Evolutionary conservation across 2,113 vertebrate species (phyloP).

Genomic region (Pterophyllum scalare): DNA sequence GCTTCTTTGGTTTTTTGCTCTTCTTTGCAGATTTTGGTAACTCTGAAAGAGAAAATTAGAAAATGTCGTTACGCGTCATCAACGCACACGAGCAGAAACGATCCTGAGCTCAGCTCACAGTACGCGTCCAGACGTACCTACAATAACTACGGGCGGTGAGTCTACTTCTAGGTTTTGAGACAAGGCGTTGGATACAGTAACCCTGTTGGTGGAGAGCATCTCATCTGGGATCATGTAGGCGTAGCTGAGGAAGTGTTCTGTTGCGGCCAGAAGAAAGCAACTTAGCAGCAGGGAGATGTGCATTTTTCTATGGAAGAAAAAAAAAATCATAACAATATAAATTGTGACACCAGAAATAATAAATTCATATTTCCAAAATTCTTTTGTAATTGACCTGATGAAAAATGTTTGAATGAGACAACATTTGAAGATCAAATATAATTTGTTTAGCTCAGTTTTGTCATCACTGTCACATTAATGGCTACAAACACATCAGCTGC

Average conservation of each 20-base stretch:
- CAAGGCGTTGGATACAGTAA: conserved; percentile 18
- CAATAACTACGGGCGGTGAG: conserved; percentile 70
- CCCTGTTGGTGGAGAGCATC: conserved; percentile 46
- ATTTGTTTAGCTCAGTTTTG: background rate
- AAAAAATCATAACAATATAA: background rate
- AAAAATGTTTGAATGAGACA: background rate
- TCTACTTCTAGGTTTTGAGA: conserved; percentile 11
- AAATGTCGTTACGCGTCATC: background rate
- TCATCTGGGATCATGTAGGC: conserved; percentile 77
- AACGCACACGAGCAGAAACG: background rate
- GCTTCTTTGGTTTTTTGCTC: conserved; percentile 70
- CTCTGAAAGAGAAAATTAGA: conserved; percentile 60
- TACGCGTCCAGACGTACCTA: conserved; percentile 62
- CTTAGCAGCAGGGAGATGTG: conserved; percentile 59
- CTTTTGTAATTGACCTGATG: too few species aligned
- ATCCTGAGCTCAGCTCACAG: background rate
- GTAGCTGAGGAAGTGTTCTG: conserved; percentile 49
- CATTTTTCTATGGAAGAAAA: conserved; percentile 66
- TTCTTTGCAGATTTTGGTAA: conserved; percentile 68
- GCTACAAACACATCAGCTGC: background rate
- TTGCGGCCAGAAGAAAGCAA: conserved; percentile 62
- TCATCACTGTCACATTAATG: background rate
- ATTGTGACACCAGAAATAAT: background rate
- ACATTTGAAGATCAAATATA: too few species aligned
- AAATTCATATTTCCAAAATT: background rate